Conservation (phyloP, 2,797 vertebrate species). For the Sternotherus odoratus region DNA sequence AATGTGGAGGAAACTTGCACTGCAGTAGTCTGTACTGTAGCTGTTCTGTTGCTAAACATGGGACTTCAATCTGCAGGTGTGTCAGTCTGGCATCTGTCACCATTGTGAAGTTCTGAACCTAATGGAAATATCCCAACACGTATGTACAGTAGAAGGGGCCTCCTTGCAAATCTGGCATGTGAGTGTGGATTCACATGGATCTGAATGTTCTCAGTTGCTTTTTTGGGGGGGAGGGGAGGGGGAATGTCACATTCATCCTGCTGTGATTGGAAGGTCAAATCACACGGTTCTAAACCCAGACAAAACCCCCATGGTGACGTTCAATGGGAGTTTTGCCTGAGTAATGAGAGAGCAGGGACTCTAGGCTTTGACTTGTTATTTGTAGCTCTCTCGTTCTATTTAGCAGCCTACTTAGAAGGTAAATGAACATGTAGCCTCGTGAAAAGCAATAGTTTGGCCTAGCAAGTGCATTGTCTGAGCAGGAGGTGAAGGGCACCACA, state of each 20-base stretch:
- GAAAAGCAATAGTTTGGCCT: background rate
- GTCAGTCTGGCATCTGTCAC: background rate
- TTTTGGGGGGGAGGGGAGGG: background rate
- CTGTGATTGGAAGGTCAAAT: conserved; percentile 28
- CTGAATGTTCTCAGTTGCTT: background rate
- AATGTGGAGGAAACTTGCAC: background rate
- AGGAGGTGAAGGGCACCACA: background rate
- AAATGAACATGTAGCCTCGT: background rate
- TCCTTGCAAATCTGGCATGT: background rate
- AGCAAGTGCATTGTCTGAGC: background rate
- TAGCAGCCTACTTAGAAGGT: background rate
- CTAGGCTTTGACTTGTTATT: conserved; percentile 10
- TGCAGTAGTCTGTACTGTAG: background rate
- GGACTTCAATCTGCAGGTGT: background rate
- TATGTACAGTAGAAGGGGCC: conserved; percentile 3
- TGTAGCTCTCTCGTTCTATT: background rate
- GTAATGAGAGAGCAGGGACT: background rate
- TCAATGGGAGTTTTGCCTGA: conserved; percentile 13
- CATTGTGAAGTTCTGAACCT: background rate
- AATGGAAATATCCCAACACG: rapidly evolving
- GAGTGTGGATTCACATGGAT: background rate
- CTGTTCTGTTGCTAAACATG: background rate
- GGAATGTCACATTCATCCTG: background rate
- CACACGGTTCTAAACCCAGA: background rate
- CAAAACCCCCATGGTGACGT: background rate